Percentiles rank a stretch among this genome's conserved stretches.
Conservation (phyloP, 2,888 invertebrate species). For the Cephalotes varians region DNA sequence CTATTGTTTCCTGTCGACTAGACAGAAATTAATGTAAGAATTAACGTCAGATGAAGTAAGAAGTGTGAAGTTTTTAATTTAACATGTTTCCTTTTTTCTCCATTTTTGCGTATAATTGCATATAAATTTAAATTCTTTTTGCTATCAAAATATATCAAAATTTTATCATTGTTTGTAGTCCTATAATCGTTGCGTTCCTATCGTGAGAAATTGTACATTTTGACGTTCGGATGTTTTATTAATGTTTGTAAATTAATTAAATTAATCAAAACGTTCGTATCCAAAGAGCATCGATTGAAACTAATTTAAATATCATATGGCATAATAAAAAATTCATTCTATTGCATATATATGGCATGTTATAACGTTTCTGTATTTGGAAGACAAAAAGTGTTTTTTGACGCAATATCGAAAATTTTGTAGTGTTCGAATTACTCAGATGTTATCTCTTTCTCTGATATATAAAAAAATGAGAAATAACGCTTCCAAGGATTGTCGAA, state of each 20-base stretch:
- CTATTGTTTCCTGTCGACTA: slow-evolving; percentile 35
- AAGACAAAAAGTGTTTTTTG: neutral
- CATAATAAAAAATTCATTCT: neutral
- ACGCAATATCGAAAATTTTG: neutral
- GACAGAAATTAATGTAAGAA: slow-evolving; percentile 36
- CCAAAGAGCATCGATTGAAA: neutral
- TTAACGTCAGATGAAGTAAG: neutral
- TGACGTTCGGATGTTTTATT: no score
- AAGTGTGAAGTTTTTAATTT: slow-evolving; percentile 22
- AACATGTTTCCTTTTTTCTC: neutral
- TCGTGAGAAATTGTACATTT: neutral
- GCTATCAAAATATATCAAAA: neutral
- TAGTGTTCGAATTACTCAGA: neutral
- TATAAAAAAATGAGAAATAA: neutral
- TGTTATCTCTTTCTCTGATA: neutral
- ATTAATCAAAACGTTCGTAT: neutral
- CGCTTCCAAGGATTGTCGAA: neutral
- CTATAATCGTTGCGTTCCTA: neutral
- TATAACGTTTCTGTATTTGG: neutral
- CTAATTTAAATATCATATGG: neutral
- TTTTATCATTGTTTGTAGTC: neutral
- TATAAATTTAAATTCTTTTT: neutral
- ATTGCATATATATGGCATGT: no score
- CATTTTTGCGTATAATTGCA: neutral
- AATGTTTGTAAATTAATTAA: neutral